Evolutionary conservation across 2,888 invertebrate genomes (phyloP), one percentile per base, ranked within the genome.

Genomic region (Rotaria macrura): DNA sequence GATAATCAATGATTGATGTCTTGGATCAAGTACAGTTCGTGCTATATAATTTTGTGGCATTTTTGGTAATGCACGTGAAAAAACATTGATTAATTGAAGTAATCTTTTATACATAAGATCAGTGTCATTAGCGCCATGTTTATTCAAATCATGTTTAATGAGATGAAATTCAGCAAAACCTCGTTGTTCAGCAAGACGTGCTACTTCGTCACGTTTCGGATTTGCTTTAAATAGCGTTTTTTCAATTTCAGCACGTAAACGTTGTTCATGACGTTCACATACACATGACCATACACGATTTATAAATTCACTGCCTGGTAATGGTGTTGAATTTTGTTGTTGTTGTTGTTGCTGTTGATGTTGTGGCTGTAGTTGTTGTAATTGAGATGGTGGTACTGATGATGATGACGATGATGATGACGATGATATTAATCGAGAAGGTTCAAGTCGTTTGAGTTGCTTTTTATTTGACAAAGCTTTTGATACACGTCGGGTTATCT

Each of bases 31-130:
- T 1, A 97, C 94, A 84, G 97, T 92, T 88, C 97, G 94, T 0
- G 96, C 96, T 88, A 98, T 97, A 90, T 98, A 98, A 91, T 97
- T 96, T 88, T 95, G 95, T 0, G 97, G 97, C 97, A 99, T 99
- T 90, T 95, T 93, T 0, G 98, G 97, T 87, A 99, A 91, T 89
- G 98, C 98, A 89, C 95, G 95, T 0, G 96, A 95, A 90, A 98
- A 97, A 0, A 98, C 95, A 90, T 96, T 96, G 91, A 96, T 96
- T 17, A 97, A 92, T 40, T 95, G 95, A 87, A 96, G 94, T 10
- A 96, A 92, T 96, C 96, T 97, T 17, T 96, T 92, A 93, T 96
- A 95, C 1, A 95, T 95, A 90, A 96, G 95, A 89, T 95, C 95
- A 85, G 94, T 93, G 10, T 96, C 95, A 88, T 88, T 74, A 40